A percentile compares a stretch with the other conserved stretches of the same genome.
These are phyloP conservation scores for Caenorhabditis doughertyi DNA, from an alignment of 2,888 invertebrate genomes.

Conservation along the genomic window DNA sequence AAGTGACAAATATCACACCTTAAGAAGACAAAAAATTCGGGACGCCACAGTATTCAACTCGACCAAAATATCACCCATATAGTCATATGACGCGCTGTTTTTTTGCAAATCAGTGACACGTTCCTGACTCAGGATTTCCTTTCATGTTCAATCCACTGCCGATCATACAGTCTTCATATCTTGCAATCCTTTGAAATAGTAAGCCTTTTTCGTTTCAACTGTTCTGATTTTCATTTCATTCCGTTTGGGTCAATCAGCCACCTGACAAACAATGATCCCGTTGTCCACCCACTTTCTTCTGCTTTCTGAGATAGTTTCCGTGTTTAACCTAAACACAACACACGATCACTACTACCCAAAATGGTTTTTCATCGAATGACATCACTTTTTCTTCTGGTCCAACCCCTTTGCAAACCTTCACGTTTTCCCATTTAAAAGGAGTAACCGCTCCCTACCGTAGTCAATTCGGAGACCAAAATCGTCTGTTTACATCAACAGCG, in stretches of 20 bases:
- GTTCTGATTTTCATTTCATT: slow-evolving; percentile 4
- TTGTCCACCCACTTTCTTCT: slow-evolving; percentile 15
- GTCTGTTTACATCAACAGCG: slow-evolving; percentile 21
- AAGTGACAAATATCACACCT: no score
- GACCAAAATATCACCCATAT: no score
- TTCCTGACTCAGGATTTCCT: no score
- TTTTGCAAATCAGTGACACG: no score
- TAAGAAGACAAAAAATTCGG: no score
- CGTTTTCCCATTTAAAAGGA: slow-evolving; percentile 38
- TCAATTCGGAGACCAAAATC: slow-evolving; percentile 44
- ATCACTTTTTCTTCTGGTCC: slow-evolving; percentile 25
- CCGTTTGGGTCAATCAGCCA: background rate
- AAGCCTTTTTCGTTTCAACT: background rate
- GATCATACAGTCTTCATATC: no score
- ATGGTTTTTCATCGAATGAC: slow-evolving; percentile 56
- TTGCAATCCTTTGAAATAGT: background rate
- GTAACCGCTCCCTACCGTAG: slow-evolving; percentile 12
- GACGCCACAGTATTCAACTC: no score
- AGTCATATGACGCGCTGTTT: no score
- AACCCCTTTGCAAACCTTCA: slow-evolving; percentile 2
- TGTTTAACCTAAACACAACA: slow-evolving; percentile 32
- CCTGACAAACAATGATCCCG: slow-evolving; percentile 19
- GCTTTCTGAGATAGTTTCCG: slow-evolving; percentile 11
- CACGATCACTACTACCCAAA: background rate
- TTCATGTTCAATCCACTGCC: no score